A percentile compares a stretch with the other conserved stretches of the same genome.
phyloP scores from a whole-genome alignment of 35 echinoderm and acorn worm genomes.

The Diadema setosum region DNA sequence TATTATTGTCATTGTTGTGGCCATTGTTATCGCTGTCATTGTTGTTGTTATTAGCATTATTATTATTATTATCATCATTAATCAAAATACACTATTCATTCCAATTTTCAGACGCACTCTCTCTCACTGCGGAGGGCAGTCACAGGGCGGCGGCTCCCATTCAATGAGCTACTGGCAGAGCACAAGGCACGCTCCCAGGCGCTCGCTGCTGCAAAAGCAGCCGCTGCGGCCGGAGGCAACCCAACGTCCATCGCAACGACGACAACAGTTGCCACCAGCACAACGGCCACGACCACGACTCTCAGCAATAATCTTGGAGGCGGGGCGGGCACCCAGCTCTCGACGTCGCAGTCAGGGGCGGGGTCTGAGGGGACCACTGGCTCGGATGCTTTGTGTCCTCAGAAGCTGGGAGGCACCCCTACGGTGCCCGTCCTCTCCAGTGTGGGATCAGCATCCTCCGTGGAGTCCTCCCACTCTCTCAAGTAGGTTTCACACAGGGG shows the following conservation, averaged over 20 bases:
- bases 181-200: constrained; percentile 75
- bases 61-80: no score
- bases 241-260: neutral
- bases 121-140: constrained; percentile 78
- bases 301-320: neutral
- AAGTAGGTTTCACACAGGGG: neutral
- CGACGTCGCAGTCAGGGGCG: neutral
- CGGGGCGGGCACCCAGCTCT: neutral
- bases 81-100: neutral
- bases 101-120: constrained; percentile 64
- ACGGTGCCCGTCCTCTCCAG: neutral
- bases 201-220: constrained; percentile 46
- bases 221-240: neutral
- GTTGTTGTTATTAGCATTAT: no score
- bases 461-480: neutral
- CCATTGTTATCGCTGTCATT: no score
- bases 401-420: neutral
- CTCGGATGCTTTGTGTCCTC: neutral
- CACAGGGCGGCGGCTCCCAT: constrained; percentile 68
- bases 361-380: neutral
- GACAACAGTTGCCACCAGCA: neutral
- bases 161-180: constrained; percentile 83
- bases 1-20: no score
- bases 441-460: neutral
- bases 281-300: neutral